A percentile compares a stretch with the other conserved stretches of the same genome.
phyloP scores from a whole-genome alignment of 2,888 invertebrate species.

The Hedya salicella region DNA sequence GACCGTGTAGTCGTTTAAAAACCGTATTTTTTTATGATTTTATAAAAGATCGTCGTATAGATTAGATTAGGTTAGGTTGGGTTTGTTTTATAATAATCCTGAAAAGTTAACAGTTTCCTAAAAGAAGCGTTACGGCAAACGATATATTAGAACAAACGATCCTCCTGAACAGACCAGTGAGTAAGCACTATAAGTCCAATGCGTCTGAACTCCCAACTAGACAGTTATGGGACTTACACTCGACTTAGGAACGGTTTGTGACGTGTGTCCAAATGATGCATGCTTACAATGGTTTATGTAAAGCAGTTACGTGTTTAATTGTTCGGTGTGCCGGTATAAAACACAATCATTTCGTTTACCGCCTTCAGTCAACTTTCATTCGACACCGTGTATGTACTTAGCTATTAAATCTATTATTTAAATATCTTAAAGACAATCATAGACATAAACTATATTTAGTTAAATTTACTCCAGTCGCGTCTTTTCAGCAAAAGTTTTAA shows the following conservation, averaged over 20 bases:
- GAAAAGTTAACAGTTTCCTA: too few species aligned
- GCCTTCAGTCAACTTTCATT: slow-evolving; percentile 30
- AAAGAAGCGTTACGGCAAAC: too few species aligned
- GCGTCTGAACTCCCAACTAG: background rate
- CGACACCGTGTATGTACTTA: slow-evolving; percentile 30
- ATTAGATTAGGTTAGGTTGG: too few species aligned
- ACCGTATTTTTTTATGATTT: too few species aligned
- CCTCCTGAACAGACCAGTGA: background rate
- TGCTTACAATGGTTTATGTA: slow-evolving; percentile 16
- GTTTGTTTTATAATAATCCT: too few species aligned
- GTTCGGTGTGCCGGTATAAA: slow-evolving; percentile 21
- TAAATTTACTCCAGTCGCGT: too few species aligned
- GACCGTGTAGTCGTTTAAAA: too few species aligned
- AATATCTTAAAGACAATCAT: too few species aligned
- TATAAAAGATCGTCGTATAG: too few species aligned
- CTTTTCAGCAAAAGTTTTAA: too few species aligned
- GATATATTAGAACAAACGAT: too few species aligned
- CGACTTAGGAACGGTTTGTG: slow-evolving; percentile 19
- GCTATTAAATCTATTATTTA: background rate
- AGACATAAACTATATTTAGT: too few species aligned
- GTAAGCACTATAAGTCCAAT: background rate
- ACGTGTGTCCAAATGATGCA: slow-evolving; percentile 29
- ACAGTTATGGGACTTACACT: slow-evolving; percentile 18
- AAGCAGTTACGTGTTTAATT: slow-evolving; percentile 33
- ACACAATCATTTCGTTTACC: slow-evolving; percentile 16